Percentiles rank a stretch among this genome's conserved stretches.
These are phyloP conservation scores for Idaea straminata DNA, from an alignment of 2,888 invertebrate species.

Conservation along the genomic window DNA sequence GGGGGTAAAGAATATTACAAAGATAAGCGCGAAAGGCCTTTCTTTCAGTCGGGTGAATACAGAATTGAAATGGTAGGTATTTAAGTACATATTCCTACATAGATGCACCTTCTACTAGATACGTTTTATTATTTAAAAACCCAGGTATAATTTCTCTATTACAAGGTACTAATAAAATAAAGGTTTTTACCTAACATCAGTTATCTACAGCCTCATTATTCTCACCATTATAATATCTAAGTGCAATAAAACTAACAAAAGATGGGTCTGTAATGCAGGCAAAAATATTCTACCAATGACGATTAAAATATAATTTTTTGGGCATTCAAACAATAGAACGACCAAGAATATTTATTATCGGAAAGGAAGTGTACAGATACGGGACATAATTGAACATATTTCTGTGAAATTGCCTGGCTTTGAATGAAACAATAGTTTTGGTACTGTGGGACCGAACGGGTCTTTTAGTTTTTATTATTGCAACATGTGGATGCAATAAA, in stretches of 20 bases:
- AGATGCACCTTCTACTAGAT: neutral
- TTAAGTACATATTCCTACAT: neutral
- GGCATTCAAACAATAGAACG: constrained; percentile 62
- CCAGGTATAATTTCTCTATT: neutral
- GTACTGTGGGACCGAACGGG: constrained; percentile 34
- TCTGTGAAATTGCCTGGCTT: constrained; percentile 50
- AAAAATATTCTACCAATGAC: constrained; percentile 61
- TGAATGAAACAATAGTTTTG: constrained; percentile 58
- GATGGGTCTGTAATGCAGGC: constrained; percentile 38
- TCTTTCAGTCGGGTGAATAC: no score
- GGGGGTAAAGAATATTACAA: no score
- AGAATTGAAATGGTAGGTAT: no score
- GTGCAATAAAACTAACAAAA: constrained; percentile 65
- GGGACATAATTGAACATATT: constrained; percentile 54
- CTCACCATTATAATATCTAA: constrained; percentile 48
- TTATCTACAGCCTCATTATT: constrained; percentile 38
- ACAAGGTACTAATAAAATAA: constrained; percentile 20
- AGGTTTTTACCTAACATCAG: constrained; percentile 25
- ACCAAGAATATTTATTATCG: constrained; percentile 66
- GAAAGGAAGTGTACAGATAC: constrained; percentile 75
- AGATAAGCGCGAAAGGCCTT: no score
- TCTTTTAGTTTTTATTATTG: constrained; percentile 46
- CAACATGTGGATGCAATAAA: constrained; percentile 45
- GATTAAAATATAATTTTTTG: constrained; percentile 71
- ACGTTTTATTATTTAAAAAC: neutral